A percentile compares a stretch with the other conserved stretches of the same genome.
Conservation (phyloP, 1,140 invertebrate genomes). For the Orius laevigatus region DNA sequence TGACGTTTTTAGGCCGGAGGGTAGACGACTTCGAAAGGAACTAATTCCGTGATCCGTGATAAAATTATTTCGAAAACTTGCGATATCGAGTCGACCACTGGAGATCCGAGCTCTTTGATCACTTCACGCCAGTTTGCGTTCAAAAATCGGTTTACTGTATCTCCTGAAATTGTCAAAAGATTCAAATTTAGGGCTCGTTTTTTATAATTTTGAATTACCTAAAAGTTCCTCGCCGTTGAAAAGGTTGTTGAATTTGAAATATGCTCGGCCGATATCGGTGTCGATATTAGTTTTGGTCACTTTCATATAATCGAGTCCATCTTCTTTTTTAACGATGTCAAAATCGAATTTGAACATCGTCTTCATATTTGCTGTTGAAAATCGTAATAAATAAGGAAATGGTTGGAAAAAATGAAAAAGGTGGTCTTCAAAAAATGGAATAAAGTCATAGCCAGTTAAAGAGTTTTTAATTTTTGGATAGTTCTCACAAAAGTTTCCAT, state of each 20-base stretch:
- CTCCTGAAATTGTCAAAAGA: constrained; percentile 14
- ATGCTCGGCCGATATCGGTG: constrained; percentile 12
- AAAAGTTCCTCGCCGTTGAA: constrained; percentile 20
- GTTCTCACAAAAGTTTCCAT: too few species aligned
- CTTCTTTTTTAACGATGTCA: constrained; percentile 8
- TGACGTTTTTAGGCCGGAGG: background rate
- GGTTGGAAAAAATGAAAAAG: too few species aligned
- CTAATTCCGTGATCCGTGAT: constrained; percentile 27
- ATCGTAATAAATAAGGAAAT: too few species aligned
- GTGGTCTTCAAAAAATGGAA: too few species aligned
- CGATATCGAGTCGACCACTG: constrained; percentile 29
- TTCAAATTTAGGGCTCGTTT: background rate
- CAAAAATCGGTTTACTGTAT: constrained; percentile 32
- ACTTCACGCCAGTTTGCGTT: constrained; percentile 38
- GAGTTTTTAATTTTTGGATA: too few species aligned
- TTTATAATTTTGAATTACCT: constrained; percentile 12
- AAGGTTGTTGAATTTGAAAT: constrained; percentile 18
- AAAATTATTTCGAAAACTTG: constrained; percentile 28
- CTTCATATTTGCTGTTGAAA: constrained; percentile 15
- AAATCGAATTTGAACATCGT: constrained; percentile 15
- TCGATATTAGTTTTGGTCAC: constrained; percentile 9
- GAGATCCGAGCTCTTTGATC: constrained; percentile 28
- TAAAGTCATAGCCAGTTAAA: too few species aligned
- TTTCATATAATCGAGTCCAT: constrained; percentile 15
- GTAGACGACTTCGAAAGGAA: constrained; percentile 22